These are phyloP conservation scores for Thumatha senex DNA, from an alignment of 2,888 invertebrate species.

Conservation along the genomic window DNA sequence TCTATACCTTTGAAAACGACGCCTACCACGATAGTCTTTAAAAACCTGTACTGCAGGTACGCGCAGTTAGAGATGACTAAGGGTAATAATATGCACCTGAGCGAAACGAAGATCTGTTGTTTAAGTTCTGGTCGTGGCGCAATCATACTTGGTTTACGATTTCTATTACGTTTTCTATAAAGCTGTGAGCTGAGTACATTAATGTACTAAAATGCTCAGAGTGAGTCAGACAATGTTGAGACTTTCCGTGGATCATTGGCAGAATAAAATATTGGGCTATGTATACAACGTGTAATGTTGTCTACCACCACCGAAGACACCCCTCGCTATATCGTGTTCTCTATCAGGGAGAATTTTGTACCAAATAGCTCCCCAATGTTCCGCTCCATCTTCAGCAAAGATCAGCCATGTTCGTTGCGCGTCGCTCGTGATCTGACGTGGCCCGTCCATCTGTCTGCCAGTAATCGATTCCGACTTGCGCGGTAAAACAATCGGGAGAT, in stretches of 20 bases:
- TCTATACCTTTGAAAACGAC: conserved; percentile 6
- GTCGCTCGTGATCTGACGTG: conserved; percentile 33
- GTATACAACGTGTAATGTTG: no score
- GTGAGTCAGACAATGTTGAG: no score
- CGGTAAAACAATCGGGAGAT: conserved; percentile 40
- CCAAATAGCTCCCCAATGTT: conserved; percentile 30
- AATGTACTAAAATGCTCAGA: no score
- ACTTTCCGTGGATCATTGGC: no score
- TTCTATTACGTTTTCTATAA: not conserved
- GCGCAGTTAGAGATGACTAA: not conserved
- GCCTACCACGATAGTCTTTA: not conserved
- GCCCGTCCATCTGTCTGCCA: conserved; percentile 23
- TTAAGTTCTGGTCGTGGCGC: not conserved
- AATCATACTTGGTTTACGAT: not conserved
- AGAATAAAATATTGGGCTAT: no score
- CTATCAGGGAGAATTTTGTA: conserved; percentile 12
- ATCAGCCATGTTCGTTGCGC: conserved; percentile 24
- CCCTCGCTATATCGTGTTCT: not conserved
- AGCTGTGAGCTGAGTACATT: no score
- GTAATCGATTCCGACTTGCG: conserved; percentile 42
- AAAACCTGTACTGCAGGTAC: not conserved
- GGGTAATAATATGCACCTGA: not conserved
- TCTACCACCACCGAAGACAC: no score
- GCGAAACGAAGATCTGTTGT: not conserved
- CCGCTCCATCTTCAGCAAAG: conserved; percentile 9